Base-by-base conservation (phyloP, 37 sponge, comb jelly and placozoan genomes). In the Axinella damicornis region DNA sequence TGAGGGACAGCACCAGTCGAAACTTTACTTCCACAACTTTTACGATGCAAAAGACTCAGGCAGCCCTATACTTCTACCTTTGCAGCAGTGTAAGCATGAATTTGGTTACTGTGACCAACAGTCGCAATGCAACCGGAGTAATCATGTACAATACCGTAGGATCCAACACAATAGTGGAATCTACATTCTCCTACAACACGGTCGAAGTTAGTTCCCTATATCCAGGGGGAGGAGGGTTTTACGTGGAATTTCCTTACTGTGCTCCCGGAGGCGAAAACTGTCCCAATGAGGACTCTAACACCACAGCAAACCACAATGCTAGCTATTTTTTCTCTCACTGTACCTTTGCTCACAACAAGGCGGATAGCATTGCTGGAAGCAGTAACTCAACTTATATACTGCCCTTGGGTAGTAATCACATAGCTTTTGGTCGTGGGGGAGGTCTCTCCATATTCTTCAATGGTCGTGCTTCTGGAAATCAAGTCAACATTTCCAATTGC, bases 361-460 rank as follows among this genome's bases (percentile, higher is more conserved):
- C 77, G 27, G 13, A 71, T 25, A 60, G 27, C 27, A 75, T 0
- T 32, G 38, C 21, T 16, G 24, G 13, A 39, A 21, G 21, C 37
- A 6, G 22, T 9, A 24, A 52, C 28, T 24, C 57, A 28, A 37
- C 2, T 22, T 70, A 25, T 24, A 35, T 85, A 16, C 19, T 85
- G n/a, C 85, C 85, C 9, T 65, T 32, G 5, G 19, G 58, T n/a
- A 6, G 0, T 9, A 27, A 78, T 41, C 90, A 90, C 19, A 53
- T 25, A 9, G 80, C 80, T 5, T 73, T 84, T 67, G 85, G 83
- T 15, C 24, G 84, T 57, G 90, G 90, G 12, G 90, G 90, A 16
- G 90, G 90, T 0, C 68, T 90, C 18, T 83, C 85, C 18, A 65
- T 90, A 34, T 77, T 75, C 75, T 66, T 90, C 69, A 90, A 81